Evolutionary conservation across 2,797 vertebrate species (phyloP).

Genomic region (Sebastes flavidus): DNA sequence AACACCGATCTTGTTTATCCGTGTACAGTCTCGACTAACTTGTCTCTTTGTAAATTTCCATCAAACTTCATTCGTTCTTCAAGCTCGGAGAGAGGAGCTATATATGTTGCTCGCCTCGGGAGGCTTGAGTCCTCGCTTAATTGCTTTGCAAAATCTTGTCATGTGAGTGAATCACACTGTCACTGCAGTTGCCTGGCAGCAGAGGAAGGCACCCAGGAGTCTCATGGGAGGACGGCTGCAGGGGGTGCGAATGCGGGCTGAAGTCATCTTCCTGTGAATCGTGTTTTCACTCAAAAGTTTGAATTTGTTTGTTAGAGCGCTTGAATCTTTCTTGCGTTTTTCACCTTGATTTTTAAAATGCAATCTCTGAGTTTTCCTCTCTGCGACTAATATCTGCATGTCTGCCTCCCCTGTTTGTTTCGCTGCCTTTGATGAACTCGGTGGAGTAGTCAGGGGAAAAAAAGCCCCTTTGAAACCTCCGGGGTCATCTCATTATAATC

Average conservation of each 20-base stretch:
- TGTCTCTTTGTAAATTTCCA: background rate
- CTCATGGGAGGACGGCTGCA: slow-evolving; percentile 43
- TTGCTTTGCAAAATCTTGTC: slow-evolving; percentile 60
- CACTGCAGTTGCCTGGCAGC: slow-evolving; percentile 70
- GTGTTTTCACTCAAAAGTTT: slow-evolving; percentile 26
- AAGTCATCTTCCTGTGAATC: slow-evolving; percentile 29
- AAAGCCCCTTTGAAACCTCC: slow-evolving; percentile 49
- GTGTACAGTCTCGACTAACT: background rate
- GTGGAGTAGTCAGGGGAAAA: slow-evolving; percentile 14
- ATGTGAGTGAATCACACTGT: slow-evolving; percentile 48
- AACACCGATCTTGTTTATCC: background rate
- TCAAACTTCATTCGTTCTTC: slow-evolving; percentile 17
- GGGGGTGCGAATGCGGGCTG: background rate
- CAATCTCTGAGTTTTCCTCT: background rate
- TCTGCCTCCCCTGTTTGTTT: slow-evolving; percentile 15
- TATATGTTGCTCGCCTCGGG: slow-evolving; percentile 55
- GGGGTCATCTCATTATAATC: slow-evolving; percentile 57
- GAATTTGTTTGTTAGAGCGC: background rate
- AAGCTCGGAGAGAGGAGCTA: slow-evolving; percentile 27
- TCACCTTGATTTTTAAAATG: background rate
- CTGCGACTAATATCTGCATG: background rate
- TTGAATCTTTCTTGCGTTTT: background rate
- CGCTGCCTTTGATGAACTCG: slow-evolving; percentile 42
- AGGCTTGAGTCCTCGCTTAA: slow-evolving; percentile 64
- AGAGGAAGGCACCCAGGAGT: slow-evolving; percentile 38